Evolutionary conservation across 2,797 vertebrate species (phyloP).

Genomic region (Poecilia picta): DNA sequence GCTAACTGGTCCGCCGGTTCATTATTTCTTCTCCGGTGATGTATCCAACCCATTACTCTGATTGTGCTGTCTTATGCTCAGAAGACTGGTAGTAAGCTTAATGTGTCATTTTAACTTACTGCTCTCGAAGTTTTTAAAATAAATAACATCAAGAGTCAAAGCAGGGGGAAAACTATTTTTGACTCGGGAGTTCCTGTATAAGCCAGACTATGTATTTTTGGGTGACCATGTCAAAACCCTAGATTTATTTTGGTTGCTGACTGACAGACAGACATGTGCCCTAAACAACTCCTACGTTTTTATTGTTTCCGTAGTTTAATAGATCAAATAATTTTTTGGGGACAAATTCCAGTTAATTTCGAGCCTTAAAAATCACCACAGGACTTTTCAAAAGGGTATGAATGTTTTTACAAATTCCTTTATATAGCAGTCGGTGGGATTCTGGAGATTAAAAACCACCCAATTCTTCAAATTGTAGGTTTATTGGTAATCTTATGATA

Average conservation of each 20-base stretch:
- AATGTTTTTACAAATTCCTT: neutral
- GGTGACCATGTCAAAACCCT: neutral
- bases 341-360: neutral
- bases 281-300: neutral
- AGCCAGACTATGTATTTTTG: neutral
- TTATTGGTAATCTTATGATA: neutral
- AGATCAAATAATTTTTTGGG: neutral
- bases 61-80: neutral
- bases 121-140: neutral
- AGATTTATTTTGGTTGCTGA: neutral
- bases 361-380: neutral
- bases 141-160: neutral
- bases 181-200: neutral
- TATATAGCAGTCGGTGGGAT: neutral
- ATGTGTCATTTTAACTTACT: neutral
- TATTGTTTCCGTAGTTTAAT: neutral
- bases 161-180: neutral
- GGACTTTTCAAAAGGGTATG: neutral
- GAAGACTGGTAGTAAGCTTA: neutral
- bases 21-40: neutral
- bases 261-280: neutral
- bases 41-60: neutral
- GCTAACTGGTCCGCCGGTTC: constrained; percentile 10
- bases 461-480: neutral
- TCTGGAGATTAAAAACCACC: neutral